A percentile compares a stretch with the other conserved stretches of the same genome.
Evolutionary conservation across 2,888 invertebrate genomes (phyloP).

Genomic region (Choreutis nemorana): DNA sequence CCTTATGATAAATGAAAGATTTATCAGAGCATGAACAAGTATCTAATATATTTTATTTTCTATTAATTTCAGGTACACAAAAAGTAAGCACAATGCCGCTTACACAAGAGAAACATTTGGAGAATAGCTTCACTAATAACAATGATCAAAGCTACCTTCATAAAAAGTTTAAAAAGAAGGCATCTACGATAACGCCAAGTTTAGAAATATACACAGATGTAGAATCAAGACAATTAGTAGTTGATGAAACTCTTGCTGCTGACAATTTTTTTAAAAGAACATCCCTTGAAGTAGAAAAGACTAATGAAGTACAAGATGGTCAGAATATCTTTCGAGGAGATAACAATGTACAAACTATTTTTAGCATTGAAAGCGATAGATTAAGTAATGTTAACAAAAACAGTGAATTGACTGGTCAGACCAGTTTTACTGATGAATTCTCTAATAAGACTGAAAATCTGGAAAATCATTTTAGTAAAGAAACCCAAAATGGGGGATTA

Average conservation of each 20-base stretch:
- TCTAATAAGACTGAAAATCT: slow-evolving; percentile 63
- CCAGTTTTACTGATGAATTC: slow-evolving; percentile 63
- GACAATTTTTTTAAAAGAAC: slow-evolving; percentile 42
- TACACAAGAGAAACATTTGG: slow-evolving; percentile 59
- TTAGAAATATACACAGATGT: slow-evolving; percentile 32
- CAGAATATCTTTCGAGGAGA: slow-evolving; percentile 29
- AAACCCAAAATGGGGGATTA: slow-evolving; percentile 45
- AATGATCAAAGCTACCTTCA: slow-evolving; percentile 84
- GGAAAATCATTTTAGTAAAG: slow-evolving; percentile 61
- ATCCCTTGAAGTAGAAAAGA: slow-evolving; percentile 57
- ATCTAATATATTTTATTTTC: too few relatives aligned
- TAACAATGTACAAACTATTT: slow-evolving; percentile 65
- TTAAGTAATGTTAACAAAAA: slow-evolving; percentile 52
- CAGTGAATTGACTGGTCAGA: slow-evolving; percentile 60
- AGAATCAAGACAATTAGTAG: slow-evolving; percentile 37
- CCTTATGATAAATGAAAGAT: too few relatives aligned
- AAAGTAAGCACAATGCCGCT: slow-evolving; percentile 56
- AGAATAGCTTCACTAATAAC: slow-evolving; percentile 56
- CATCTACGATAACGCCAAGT: slow-evolving; percentile 69
- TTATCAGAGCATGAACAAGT: too few relatives aligned
- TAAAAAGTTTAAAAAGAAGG: slow-evolving; percentile 93
- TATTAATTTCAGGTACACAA: slow-evolving; percentile 43
- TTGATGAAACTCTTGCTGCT: slow-evolving; percentile 30
- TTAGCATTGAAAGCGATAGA: slow-evolving; percentile 51
- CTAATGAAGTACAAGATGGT: slow-evolving; percentile 34